These are phyloP conservation scores for Drosophila fuyamai DNA, from an alignment of 1,140 invertebrate genomes.

Conservation along the genomic window DNA sequence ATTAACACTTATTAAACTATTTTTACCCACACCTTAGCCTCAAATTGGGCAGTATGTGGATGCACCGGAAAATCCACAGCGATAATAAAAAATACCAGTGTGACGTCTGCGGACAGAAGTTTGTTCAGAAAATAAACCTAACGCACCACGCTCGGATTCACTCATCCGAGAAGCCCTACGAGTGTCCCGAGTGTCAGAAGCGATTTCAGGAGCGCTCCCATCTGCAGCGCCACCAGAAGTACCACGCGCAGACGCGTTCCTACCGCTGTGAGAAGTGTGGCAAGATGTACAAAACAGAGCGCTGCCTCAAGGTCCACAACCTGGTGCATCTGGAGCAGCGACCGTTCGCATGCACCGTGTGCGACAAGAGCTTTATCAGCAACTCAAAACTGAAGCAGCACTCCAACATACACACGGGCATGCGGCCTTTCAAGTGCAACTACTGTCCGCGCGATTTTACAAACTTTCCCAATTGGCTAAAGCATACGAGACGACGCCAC, in stretches of 20 bases:
- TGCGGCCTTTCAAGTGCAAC: slow-evolving; percentile 86
- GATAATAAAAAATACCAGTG: slow-evolving; percentile 85
- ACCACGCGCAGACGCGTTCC: slow-evolving; percentile 85
- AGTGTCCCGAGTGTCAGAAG: slow-evolving; percentile 87
- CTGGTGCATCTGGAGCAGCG: slow-evolving; percentile 85
- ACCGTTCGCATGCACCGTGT: slow-evolving; percentile 85
- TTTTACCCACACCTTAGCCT: slow-evolving; percentile 68
- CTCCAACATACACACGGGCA: slow-evolving; percentile 86
- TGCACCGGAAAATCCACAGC: slow-evolving; percentile 86
- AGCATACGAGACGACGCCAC: slow-evolving; percentile 86
- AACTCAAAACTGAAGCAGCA: slow-evolving; percentile 86
- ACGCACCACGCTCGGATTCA: slow-evolving; percentile 86
- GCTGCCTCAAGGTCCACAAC: slow-evolving; percentile 86
- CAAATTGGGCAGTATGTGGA: slow-evolving; percentile 85
- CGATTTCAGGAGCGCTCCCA: slow-evolving; percentile 86
- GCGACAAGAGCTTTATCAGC: slow-evolving; percentile 86
- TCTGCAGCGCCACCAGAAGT: slow-evolving; percentile 85
- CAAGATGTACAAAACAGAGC: slow-evolving; percentile 86
- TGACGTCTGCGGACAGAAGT: slow-evolving; percentile 86
- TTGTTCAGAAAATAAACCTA: slow-evolving; percentile 86
- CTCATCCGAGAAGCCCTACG: slow-evolving; percentile 87
- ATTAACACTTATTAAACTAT: background rate
- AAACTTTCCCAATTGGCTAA: slow-evolving; percentile 87
- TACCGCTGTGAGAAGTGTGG: slow-evolving; percentile 85
- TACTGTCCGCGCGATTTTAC: slow-evolving; percentile 86